A percentile compares a stretch with the other conserved stretches of the same genome.
These are phyloP conservation scores for Gymnarchus niloticus DNA, from an alignment of 2,113 vertebrate genomes.

Conservation along the genomic window DNA sequence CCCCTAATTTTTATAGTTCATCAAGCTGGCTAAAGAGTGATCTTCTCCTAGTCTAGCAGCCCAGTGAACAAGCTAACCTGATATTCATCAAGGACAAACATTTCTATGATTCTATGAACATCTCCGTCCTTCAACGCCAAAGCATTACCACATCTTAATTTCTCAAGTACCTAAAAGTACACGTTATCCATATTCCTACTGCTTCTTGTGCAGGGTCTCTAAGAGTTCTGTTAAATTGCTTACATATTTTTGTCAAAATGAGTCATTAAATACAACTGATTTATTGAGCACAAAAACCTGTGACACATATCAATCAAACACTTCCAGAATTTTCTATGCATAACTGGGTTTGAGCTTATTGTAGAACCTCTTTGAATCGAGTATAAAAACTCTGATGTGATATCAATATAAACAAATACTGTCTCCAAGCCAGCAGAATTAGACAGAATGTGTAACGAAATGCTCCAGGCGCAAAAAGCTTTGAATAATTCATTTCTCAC, in stretches of 20 bases:
- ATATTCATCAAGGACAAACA: not conserved
- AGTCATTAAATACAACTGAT: not conserved
- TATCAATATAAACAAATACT: not conserved
- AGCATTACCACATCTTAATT: not conserved
- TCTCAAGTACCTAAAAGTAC: not conserved
- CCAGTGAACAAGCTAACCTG: not conserved
- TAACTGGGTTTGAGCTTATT: not conserved
- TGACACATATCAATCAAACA: not conserved
- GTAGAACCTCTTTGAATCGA: not conserved
- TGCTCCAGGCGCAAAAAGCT: not conserved
- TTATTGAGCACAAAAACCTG: not conserved
- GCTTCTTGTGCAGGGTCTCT: not conserved
- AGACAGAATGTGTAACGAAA: not conserved
- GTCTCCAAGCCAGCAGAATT: not conserved
- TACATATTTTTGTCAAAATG: not conserved
- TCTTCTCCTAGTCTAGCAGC: not conserved
- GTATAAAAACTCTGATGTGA: not conserved
- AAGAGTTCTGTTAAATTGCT: not conserved
- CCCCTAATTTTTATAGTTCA: not conserved
- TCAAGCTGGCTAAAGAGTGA: not conserved
- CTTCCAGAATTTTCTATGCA: not conserved
- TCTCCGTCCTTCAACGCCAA: not conserved
- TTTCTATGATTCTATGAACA: not conserved
- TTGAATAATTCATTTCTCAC: conserved; percentile 4
- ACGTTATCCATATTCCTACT: not conserved